These are phyloP conservation scores for Parasteatoda tepidariorum DNA, from an alignment of 1,140 invertebrate species.

Conservation along the genomic window DNA sequence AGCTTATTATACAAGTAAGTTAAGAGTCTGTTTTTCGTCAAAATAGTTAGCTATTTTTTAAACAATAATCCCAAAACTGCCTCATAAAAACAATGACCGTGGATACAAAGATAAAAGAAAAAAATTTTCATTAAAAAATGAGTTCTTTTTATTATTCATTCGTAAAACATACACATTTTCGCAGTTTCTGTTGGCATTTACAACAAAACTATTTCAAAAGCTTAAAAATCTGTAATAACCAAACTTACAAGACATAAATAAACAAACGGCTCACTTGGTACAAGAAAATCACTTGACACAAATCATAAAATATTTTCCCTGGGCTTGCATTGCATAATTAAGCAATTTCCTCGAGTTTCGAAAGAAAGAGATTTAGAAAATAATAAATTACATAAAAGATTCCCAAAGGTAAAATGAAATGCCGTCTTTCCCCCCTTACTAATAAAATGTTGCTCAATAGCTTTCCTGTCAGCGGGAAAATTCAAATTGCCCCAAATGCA, in stretches of 20 bases:
- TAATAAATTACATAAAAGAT: conserved; percentile 50
- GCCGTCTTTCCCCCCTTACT: conserved; percentile 4
- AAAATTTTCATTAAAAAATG: too few relatives aligned
- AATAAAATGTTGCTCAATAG: conserved; percentile 48
- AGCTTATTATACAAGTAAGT: too few relatives aligned
- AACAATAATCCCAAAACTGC: too few relatives aligned
- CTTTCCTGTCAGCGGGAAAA: conserved; percentile 27
- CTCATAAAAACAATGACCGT: too few relatives aligned
- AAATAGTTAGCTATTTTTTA: too few relatives aligned
- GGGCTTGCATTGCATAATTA: conserved; percentile 48
- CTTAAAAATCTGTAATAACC: neutral
- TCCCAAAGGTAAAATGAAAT: conserved; percentile 52
- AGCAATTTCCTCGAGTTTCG: conserved; percentile 41
- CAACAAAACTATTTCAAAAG: neutral
- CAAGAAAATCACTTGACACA: conserved; percentile 9
- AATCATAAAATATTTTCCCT: conserved; percentile 39
- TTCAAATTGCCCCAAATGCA: conserved; percentile 42
- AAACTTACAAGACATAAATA: neutral
- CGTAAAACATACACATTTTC: too few relatives aligned
- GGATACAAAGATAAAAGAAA: too few relatives aligned
- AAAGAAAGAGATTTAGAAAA: conserved; percentile 45
- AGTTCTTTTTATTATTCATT: too few relatives aligned
- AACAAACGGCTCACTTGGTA: too few relatives aligned
- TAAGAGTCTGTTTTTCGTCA: too few relatives aligned
- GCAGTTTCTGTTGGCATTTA: too few relatives aligned